Base-by-base conservation (phyloP, 2,797 vertebrate genomes). In the Hydrocynus forskahlii region DNA sequence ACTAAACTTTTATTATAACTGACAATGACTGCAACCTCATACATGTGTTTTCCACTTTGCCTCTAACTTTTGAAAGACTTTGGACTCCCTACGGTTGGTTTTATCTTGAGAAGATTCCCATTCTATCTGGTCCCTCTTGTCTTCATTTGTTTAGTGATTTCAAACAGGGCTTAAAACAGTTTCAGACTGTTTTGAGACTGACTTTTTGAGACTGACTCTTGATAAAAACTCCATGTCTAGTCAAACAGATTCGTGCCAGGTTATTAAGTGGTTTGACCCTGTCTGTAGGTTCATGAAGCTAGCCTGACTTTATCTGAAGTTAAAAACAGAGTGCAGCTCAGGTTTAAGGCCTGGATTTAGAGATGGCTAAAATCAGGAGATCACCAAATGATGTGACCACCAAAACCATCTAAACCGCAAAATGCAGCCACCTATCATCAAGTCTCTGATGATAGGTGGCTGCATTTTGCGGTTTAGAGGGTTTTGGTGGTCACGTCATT, bases 81-180 rank as follows among this genome's bases (percentile, higher is more conserved):
- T 29, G 71, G 70, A 4, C 50, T 17, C 25, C 70, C 64, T 78
- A 70, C 43, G 57, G 73, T 80, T 19, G 59, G 17, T 70, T 81
- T 79, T 81, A 83, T 86, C 81, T 85, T 45, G 12, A 4, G 48
- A 45, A 64, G 76, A 79, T 48, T 60, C 55, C 68, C 70, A 75
- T 79, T 77, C 81, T 72, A 87, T 82, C 81, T 85, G 67, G 45
- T 50, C 63, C 82, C 81, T 76, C 77, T 54, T 70, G 67, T 72
- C 70, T 69, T 67, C 76, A 79, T 81, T 78, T 84, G 83, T 81
- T 84, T 84, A 25, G 83, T 62, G 66, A 69, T 82, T 79, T 85
- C 79, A 86, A 80, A 80, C 80, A 76, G 55, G 69, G 76, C 73
- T 70, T 73, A 79, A 87, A 86, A 85, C 83, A 85, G 66, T 75